Base-by-base conservation (phyloP, 2,113 vertebrate species). In the Mionectes macconnelli region DNA sequence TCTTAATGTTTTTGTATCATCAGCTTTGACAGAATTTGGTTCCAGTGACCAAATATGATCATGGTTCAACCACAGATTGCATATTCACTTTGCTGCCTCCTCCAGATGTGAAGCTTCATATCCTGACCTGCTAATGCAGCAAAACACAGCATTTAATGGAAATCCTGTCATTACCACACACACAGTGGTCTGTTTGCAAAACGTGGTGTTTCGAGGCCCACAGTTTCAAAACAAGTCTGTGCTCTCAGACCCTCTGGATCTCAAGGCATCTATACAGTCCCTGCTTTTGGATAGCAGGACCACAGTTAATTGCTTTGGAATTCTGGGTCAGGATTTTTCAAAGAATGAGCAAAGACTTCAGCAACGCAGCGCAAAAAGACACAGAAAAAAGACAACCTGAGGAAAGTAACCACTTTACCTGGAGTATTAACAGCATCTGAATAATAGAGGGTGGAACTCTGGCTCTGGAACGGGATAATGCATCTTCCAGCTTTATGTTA, bases 391-490 rank as follows among this genome's bases (percentile, higher is more conserved):
- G 74, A 77, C 18, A 52, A 28, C 17, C 31, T 72, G 60, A 80
- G 68, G 57, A 80, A 94, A 93, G 52, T 13, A 64, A 69, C 75
- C 9, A 31, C 47, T 63, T 88, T 97, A 99, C 99, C 99, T 99
- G 99, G 27, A 99, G 98, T 87, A 99, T 98, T 78, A 99, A 98
- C 94, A 99, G 98, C 99, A 99, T 99, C 97, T 99, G 99, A 73
- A 99, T 98, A 56, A 99, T 98, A 73, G 99, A 99, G 7, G 99
- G 98, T 20, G 99, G 99, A 55, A 99, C 98, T 33, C 99, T 97
- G 50, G 99, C 99, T 11, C 98, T 98, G 40, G 98, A 97, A 17
- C 99, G 98, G 63, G 98, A 98, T 83, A 99, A 96, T 7, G 99
- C 99, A 35, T 99, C 99, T 52, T 99, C 99, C 91, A 99, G 96